A percentile compares a stretch with the other conserved stretches of the same genome.
phyloP scores from a whole-genome alignment of 2,797 vertebrate genomes.

The Manis pentadactyla region DNA sequence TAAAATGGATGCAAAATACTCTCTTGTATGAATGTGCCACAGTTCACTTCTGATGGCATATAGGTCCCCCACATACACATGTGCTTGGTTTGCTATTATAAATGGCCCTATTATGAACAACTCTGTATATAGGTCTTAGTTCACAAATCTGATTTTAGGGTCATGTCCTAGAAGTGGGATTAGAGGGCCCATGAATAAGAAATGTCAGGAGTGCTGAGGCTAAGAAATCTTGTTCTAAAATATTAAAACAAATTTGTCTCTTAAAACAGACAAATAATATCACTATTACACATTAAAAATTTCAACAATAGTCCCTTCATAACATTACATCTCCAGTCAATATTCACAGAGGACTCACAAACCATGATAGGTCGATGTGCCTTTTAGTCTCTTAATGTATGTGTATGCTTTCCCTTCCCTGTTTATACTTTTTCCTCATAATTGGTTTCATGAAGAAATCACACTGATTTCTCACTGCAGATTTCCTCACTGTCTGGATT shows the following conservation, averaged over 20 bases:
- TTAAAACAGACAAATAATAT: neutral
- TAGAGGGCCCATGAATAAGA: neutral
- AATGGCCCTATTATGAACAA: neutral
- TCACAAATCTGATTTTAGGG: neutral
- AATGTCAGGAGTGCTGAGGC: neutral
- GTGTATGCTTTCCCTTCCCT: neutral
- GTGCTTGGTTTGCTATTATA: neutral
- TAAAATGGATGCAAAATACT: constrained; percentile 20
- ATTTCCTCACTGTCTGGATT: neutral
- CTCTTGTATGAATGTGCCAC: neutral
- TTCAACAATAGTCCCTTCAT: neutral
- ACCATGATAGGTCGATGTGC: neutral
- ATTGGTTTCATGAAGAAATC: constrained; percentile 24
- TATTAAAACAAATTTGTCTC: neutral
- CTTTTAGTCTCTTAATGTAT: neutral
- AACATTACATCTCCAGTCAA: neutral
- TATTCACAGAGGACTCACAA: neutral
- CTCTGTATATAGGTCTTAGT: neutral
- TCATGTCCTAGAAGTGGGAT: neutral
- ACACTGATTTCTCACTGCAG: neutral
- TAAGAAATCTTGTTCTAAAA: neutral
- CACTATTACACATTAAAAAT: neutral
- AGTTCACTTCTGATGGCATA: neutral
- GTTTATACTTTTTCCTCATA: neutral
- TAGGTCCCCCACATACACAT: neutral